Base-by-base conservation (phyloP, 1,140 invertebrate species). In the Cyclargus thomasi region DNA sequence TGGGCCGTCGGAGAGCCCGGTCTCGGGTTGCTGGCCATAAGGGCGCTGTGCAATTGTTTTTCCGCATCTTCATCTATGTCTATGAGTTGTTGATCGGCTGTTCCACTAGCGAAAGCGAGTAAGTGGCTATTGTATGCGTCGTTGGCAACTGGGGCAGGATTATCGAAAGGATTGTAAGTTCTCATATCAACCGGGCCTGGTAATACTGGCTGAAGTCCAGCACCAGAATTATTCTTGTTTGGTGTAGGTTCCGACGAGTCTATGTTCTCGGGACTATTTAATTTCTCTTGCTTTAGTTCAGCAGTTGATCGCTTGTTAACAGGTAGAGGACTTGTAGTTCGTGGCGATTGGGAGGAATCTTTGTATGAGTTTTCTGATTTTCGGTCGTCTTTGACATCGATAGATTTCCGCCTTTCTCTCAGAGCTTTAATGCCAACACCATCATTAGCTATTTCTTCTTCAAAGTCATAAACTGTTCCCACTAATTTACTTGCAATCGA, bases 141-240 rank as follows among this genome's bases (percentile, higher is more conserved):
- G 29, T 67, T 74, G 23, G 79, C 70, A 7, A 76, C 64, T 23
- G 83, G 80, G 14, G 73, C 74, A 18, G 82, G 80, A 63, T 80
- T 82, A 62, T 91, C 89, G 62, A 87, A 84, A 0, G 92, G 91
- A 77, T 93, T 95, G 76, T 97, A 97, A 0, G 96, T 97, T 36
- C 96, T 92, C 95, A 97, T 97, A 84, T 97, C 96, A 1, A 97
- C 96, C 0, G 96, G 96, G 1, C 95, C 96, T 1, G 96, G 96
- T 57, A 97, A 76, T 17, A 96, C 90, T 0, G 95, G 95, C 73
- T 94, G 91, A 1, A 95, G 72, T 67, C 78, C 74, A 53, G 75
- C 71, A 23, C 83, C 83, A 16, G 75, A 66, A 59, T 70, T 74
- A 63, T 63, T 67, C 66, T 80, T 81, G 63, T 68, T 68, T 59